A percentile compares a stretch with the other conserved stretches of the same genome.
These are phyloP conservation scores for Eutrigla gurnardus DNA, from an alignment of 2,797 vertebrate genomes.

Conservation along the genomic window DNA sequence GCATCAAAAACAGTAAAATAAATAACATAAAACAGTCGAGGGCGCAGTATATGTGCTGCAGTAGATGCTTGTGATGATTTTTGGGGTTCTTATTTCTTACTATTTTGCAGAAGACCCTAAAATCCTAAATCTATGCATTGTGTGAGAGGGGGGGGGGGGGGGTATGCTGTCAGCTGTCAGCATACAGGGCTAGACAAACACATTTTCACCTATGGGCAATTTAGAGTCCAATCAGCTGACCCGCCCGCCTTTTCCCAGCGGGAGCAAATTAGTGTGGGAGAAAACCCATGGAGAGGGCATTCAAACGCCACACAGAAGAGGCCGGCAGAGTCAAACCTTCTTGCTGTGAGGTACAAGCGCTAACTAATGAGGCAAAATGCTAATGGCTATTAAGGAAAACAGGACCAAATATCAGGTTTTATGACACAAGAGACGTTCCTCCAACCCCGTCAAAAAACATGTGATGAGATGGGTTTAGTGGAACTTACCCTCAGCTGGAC, in stretches of 20 bases:
- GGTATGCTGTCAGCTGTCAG: background rate
- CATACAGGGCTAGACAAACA: slow-evolving; percentile 1
- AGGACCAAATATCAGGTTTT: background rate
- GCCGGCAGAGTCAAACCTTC: background rate
- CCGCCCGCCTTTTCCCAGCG: background rate
- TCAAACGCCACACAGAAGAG: background rate
- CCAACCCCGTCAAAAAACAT: background rate
- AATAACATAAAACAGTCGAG: background rate
- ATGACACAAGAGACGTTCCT: background rate
- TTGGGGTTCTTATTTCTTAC: background rate
- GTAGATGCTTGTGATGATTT: background rate
- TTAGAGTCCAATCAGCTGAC: background rate
- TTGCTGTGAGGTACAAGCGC: background rate
- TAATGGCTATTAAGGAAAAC: background rate
- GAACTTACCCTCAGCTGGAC: slow-evolving; percentile 90
- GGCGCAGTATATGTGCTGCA: background rate
- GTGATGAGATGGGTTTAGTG: background rate
- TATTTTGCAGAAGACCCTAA: background rate
- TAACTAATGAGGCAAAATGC: background rate
- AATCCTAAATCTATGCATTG: background rate
- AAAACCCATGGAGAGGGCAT: background rate
- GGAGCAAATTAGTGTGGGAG: slow-evolving; percentile 2
- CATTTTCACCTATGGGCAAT: background rate
- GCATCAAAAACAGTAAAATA: background rate
- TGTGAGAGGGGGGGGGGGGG: background rate